A percentile compares a stretch with the other conserved stretches of the same genome.
phyloP scores from a whole-genome alignment of 2,888 invertebrate species.

The Cordilura impudica region DNA sequence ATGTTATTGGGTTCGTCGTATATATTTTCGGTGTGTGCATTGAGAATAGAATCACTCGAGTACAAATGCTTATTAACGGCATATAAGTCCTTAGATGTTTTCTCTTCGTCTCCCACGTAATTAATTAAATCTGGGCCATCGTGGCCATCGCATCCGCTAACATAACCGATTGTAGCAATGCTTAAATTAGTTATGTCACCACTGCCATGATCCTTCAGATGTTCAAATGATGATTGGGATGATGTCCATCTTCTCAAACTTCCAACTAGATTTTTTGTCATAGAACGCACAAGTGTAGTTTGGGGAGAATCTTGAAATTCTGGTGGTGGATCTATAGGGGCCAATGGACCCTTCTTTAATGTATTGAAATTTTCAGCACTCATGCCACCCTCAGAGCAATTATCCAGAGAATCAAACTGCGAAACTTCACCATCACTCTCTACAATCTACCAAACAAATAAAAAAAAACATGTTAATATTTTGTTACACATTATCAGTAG shows the following conservation, averaged over 20 bases:
- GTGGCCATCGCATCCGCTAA: constrained; percentile 23
- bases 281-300: constrained; percentile 75
- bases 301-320: constrained; percentile 85
- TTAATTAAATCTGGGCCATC: constrained; percentile 28
- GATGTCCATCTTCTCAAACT: constrained; percentile 74
- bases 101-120: constrained; percentile 62
- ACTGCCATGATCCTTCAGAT: constrained; percentile 69
- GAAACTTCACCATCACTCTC: constrained; percentile 91
- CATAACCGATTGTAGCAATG: constrained; percentile 44
- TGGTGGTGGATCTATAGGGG: constrained; percentile 88
- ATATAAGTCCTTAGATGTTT: constrained; percentile 72
- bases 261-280: constrained; percentile 73
- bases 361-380: constrained; percentile 90
- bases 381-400: constrained; percentile 85
- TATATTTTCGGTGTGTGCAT: constrained; percentile 76
- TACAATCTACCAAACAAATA: constrained; percentile 81
- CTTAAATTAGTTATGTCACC: constrained; percentile 48
- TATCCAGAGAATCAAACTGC: constrained; percentile 88
- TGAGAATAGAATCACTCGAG: constrained; percentile 77
- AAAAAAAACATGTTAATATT: background rate
- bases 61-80: constrained; percentile 75
- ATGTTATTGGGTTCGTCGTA: constrained; percentile 78
- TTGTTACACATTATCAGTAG: no score
- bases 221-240: constrained; percentile 75
- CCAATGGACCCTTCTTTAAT: constrained; percentile 87